These are phyloP conservation scores for Tetheella fluctuosa DNA, from an alignment of 2,888 invertebrate genomes.

Conservation along the genomic window DNA sequence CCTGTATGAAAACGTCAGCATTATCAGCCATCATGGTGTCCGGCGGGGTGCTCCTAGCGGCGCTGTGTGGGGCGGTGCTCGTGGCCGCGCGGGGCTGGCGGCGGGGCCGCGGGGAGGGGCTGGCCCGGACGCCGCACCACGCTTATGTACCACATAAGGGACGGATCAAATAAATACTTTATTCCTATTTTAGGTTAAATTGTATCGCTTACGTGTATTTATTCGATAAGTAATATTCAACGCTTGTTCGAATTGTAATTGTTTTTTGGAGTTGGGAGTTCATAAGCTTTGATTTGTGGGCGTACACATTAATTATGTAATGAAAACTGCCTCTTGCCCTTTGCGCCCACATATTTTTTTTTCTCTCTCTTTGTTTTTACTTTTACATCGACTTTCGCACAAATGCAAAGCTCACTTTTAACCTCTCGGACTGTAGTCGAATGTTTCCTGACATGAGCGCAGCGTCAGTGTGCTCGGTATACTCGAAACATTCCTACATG, in stretches of 20 bases:
- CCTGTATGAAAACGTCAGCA: constrained; percentile 86
- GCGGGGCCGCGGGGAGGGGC: constrained; percentile 65
- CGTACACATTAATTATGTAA: too few species aligned
- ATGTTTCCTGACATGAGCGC: too few species aligned
- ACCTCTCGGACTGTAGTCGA: too few species aligned
- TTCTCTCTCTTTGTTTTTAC: too few species aligned
- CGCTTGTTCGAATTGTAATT: not conserved
- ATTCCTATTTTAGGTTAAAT: not conserved
- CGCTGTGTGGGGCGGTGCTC: constrained; percentile 88
- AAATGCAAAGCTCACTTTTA: not conserved
- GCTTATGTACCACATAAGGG: constrained; percentile 87
- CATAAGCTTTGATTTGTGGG: too few species aligned
- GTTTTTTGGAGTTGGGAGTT: not conserved
- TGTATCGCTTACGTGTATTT: not conserved
- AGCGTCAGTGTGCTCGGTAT: too few species aligned
- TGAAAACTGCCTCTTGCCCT: too few species aligned
- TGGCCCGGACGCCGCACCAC: constrained; percentile 72
- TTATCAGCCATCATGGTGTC: constrained; percentile 88
- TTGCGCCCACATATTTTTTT: too few species aligned
- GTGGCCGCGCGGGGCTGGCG: constrained; percentile 91
- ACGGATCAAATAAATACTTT: constrained; percentile 79
- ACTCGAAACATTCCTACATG: too few species aligned
- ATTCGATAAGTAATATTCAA: not conserved
- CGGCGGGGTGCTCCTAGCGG: constrained; percentile 87
- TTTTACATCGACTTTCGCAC: not conserved